Base-by-base conservation (phyloP, 2,888 invertebrate species). In the Melinopterus prodromus region DNA sequence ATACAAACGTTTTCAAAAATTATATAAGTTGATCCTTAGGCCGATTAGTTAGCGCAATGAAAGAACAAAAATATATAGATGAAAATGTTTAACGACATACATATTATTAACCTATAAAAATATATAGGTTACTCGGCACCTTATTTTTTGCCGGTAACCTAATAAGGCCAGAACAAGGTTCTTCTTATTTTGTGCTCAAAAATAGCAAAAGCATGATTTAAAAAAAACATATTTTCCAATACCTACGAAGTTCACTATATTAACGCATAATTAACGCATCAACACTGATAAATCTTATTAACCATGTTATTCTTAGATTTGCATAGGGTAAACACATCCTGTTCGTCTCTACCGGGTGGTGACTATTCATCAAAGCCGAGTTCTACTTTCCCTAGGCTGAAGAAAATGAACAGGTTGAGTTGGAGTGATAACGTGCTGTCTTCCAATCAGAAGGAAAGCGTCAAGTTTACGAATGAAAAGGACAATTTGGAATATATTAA, bases 401-500 rank as follows among this genome's bases (percentile, higher is more conserved):
- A 76, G 14, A 70, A 75, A 70, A 14, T 79, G 16, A 78, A 80
- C 12, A 72, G 71, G 6, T 71, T 76, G 6, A 80, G 80, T 35
- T 71, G 38, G 26, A 80, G 80, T 69, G 80, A 80, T 12, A 76
- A 70, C 12, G 78, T 78, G 9, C 76, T 80, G 15, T 76, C 80
- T 12, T 76, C 71, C 15, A 70, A 53, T 38, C 70, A 74, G 35
- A 70, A 76, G 37, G 53, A 80, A 70, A 69, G 75, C 9, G 79
- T 79, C 6, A 79, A 70, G 36, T 12, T 70, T 16, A 37, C 36
- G 15, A 72, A 35, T 16, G 80, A 80, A 7, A 71, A 76, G 26
- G 75, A 78, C 1, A 38, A 53, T 6, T 36, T 26, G 16, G 74
- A 77, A 69, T 74, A 77, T 71, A 77, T 37, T 5, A 80, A 77